phyloP scores from a whole-genome alignment of 2,888 invertebrate genomes.

The Poecilus cupreus region DNA sequence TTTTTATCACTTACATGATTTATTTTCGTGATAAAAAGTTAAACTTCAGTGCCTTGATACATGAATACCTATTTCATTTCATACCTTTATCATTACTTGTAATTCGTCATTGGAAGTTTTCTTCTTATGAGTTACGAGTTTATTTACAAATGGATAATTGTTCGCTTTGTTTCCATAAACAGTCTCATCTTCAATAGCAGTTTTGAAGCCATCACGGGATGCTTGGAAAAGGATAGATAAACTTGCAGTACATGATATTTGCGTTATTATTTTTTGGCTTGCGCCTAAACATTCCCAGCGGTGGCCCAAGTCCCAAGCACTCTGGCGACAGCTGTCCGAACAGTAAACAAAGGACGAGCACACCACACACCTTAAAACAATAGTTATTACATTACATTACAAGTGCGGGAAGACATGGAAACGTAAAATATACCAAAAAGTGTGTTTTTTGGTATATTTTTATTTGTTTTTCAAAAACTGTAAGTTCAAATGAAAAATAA shows the following conservation, averaged over 20 bases:
- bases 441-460: no score
- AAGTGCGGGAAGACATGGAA: no score
- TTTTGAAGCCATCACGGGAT: conserved; percentile 31
- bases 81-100: background rate
- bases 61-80: background rate
- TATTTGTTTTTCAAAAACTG: no score
- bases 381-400: background rate
- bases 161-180: conserved; percentile 16
- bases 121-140: conserved; percentile 2
- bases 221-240: conserved; percentile 31
- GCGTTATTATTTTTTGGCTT: background rate
- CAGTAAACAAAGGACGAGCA: conserved; percentile 6
- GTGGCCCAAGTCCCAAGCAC: background rate
- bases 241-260: background rate
- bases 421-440: no score
- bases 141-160: conserved; percentile 23
- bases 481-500: no score
- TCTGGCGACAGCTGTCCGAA: conserved; percentile 2
- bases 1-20: no score
- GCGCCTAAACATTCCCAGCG: conserved; percentile 10
- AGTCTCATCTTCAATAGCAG: conserved; percentile 4
- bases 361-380: background rate
- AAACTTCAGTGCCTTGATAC: no score
- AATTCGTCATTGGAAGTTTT: background rate
- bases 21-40: no score